Evolutionary conservation across 1,140 invertebrate species (phyloP), one percentile per base, ranked within the genome.

Genomic region (Panulirus ornatus): DNA sequence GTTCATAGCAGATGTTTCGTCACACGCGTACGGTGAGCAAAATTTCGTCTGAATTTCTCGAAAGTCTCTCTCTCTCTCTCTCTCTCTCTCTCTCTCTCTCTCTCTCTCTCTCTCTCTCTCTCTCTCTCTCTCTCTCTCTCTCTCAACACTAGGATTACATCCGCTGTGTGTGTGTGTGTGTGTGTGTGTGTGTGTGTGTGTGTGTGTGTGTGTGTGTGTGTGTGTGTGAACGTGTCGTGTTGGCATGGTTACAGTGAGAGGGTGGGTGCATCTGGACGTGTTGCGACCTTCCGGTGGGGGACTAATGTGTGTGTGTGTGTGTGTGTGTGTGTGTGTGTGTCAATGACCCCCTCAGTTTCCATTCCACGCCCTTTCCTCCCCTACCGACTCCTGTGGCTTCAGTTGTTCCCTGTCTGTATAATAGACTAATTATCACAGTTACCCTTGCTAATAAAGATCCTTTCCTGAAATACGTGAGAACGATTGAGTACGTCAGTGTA

Each of bases 11-110:
- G n/a, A n/a, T n/a, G n/a, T n/a, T n/a, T n/a, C n/a, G n/a, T n/a
- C n/a, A n/a, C n/a, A n/a, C n/a, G n/a, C n/a, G 44, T 47, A 47
- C 44, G 44, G 44, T 8, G 22, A 66, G 30, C 5, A 22, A 66
- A 66, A 22, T 34, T 11, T 36, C 78, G 9, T 14, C 19, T 0
- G 30, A n/a, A n/a, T n/a, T n/a, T n/a, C n/a, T n/a, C n/a, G n/a
- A n/a, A n/a, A n/a, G n/a, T n/a, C n/a, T n/a, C 42, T 54, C 44
- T 58, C 51, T 54, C 78, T 81, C 82, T 44, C 40, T n/a, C n/a
- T 16, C 36, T 76, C 51, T 38, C 73, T 40, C 84, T 86, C 30
- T n/a, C 44, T 75, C 22, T n/a, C 44, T 75, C 70, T 42, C 70
- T 34, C 36, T 11, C 22, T 16, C 44, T 8, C 42, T 40, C 16